Evolutionary conservation across 2,888 invertebrate genomes (phyloP).

Genomic region (Hermodice carunculata): DNA sequence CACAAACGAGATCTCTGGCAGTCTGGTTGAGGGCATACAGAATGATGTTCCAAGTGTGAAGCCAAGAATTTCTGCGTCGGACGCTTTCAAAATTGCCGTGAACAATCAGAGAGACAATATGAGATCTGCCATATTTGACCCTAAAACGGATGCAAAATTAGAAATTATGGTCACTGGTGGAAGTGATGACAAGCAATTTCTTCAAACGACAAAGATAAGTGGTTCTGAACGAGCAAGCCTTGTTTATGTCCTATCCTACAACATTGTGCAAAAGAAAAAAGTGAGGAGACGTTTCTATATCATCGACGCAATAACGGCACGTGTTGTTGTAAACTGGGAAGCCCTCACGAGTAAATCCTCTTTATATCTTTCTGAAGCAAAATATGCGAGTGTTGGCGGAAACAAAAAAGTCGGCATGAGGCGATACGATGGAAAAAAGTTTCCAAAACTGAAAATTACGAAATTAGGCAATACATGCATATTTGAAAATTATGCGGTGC

Average conservation of each 20-base stretch:
- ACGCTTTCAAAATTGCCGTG: slow-evolving; percentile 8
- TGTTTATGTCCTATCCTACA: slow-evolving; percentile 7
- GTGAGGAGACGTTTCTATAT: slow-evolving; percentile 8
- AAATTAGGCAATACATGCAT: not conserved
- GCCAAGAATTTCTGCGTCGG: slow-evolving; percentile 22
- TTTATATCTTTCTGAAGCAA: too few relatives aligned
- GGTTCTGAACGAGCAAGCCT: slow-evolving; percentile 1
- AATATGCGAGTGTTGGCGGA: slow-evolving; percentile 5
- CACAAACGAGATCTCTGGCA: slow-evolving; percentile 41
- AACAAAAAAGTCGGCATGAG: slow-evolving; percentile 4
- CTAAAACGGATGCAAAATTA: not conserved
- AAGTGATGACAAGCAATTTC: not conserved
- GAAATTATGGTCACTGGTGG: not conserved
- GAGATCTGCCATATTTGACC: not conserved
- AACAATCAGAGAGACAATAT: not conserved
- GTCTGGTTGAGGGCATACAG: slow-evolving; percentile 38
- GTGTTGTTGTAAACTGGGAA: slow-evolving; percentile 9
- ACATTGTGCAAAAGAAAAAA: not conserved
- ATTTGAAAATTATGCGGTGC: too few relatives aligned
- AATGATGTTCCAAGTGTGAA: slow-evolving; percentile 32
- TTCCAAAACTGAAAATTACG: slow-evolving; percentile 6
- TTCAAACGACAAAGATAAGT: too few relatives aligned
- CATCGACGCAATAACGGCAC: slow-evolving; percentile 8
- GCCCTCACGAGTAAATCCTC: too few relatives aligned
- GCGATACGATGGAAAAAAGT: slow-evolving; percentile 5